Conservation (phyloP, 2,888 invertebrate genomes). For the Blastobasis adustella region DNA sequence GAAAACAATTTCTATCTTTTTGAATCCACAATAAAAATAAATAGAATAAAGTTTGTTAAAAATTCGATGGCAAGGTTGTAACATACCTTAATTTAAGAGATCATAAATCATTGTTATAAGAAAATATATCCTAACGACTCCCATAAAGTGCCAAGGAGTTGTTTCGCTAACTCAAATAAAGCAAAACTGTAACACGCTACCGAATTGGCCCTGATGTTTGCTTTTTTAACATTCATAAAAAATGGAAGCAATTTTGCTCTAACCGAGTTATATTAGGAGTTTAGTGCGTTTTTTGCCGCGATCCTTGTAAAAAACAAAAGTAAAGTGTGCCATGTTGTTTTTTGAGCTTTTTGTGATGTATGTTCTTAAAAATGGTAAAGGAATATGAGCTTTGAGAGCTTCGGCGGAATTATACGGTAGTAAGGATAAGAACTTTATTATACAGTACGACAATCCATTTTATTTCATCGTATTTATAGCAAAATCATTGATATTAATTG, state of each 20-base stretch:
- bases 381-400: no score
- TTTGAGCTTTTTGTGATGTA: no score
- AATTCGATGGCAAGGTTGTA: constrained; percentile 5
- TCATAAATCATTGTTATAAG: constrained; percentile 50
- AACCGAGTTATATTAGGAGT: constrained; percentile 13
- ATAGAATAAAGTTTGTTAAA: background rate
- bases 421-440: no score
- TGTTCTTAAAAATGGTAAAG: no score
- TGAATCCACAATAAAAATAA: background rate
- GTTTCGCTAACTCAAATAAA: constrained; percentile 46
- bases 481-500: no score
- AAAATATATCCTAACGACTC: constrained; percentile 40
- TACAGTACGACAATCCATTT: no score
- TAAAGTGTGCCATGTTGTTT: constrained; percentile 7
- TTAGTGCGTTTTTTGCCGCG: constrained; percentile 20
- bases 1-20: no score
- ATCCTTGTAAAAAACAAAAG: constrained; percentile 11
- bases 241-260: constrained; percentile 33
- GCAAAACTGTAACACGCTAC: constrained; percentile 51
- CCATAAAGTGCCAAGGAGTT: constrained; percentile 43
- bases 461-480: no score
- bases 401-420: no score
- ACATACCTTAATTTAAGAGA: constrained; percentile 22
- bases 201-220: constrained; percentile 40
- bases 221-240: constrained; percentile 40